These are phyloP conservation scores for Drosophila longiperda DNA, from an alignment of 2,888 invertebrate species.

Conservation along the genomic window DNA sequence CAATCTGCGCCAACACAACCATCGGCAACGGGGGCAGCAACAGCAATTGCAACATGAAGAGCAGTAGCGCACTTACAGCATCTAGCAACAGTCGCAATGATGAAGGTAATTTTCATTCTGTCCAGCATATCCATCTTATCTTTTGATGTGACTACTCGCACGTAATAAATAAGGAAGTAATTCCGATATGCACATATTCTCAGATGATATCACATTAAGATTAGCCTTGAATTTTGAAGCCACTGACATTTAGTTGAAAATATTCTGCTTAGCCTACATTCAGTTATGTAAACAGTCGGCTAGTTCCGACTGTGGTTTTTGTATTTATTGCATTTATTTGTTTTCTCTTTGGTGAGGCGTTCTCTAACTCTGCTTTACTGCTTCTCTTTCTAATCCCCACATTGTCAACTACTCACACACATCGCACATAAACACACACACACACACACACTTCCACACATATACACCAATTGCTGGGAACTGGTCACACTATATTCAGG, in stretches of 20 bases:
- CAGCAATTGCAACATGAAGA: conserved; percentile 1
- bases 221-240: not conserved
- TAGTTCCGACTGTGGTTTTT: not conserved
- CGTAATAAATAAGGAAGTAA: not conserved
- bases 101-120: conserved; percentile 57
- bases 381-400: conserved; percentile 6
- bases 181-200: not conserved
- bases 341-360: conserved; percentile 33
- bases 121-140: not conserved
- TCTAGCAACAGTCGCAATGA: conserved; percentile 63
- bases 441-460: conserved; percentile 7
- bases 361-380: conserved; percentile 31
- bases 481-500: conserved; percentile 78
- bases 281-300: not conserved
- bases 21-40: conserved; percentile 19
- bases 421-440: conserved; percentile 18
- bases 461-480: conserved; percentile 22
- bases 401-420: conserved; percentile 18
- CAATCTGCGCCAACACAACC: conserved; percentile 52
- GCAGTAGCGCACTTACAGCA: conserved; percentile 2
- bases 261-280: not conserved
- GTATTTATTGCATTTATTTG: not conserved
- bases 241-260: not conserved
- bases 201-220: not conserved
- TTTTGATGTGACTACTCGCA: not conserved